Evolutionary conservation across 2,113 vertebrate genomes (phyloP), one percentile per base, ranked within the genome.

Genomic region (Entosphenus tridentatus): DNA sequence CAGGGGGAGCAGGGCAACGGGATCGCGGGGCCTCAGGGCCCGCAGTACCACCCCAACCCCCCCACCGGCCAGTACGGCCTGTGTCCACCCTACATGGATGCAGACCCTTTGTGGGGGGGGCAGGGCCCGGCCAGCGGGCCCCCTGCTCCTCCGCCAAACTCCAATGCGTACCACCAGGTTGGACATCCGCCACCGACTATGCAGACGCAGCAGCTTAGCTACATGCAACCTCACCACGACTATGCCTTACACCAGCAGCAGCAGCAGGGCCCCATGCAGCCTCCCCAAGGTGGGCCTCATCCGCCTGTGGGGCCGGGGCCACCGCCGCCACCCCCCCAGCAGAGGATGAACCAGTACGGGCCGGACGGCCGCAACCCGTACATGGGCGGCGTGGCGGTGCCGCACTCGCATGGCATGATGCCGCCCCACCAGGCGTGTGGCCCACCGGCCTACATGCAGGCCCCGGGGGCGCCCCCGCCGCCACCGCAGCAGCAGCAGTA

Each of bases 1-100:
- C 62, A 65, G 62, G 62, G n/a, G n/a, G 62, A 65, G n/a, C 62
- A 65, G 62, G 62, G 62, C n/a, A 65, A 65, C 21, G 62, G 62
- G n/a, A 65, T 65, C n/a, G 21, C 62, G 62, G 21, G n/a, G n/a
- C 62, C 62, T 16, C 39, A 39, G 39, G 39, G 39, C 39, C 39
- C 39, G 39, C 39, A 39, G 39, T 39, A 39, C 39, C 39, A 39
- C 39, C 39, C 39, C 39, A 39, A 39, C 39, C 62, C 62, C 62
- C 62, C 8, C 9, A 21, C 62, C 10, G 62, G 62, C 10, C 62
- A 65, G 62, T 65, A 65, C 62, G 21, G 21, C 21, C n/a, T 65
- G n/a, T 65, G 62, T 21, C 62, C n/a, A 21, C 62, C 62, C 21
- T 65, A 16, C 21, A 21, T 65, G 8, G 21, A 65, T 65, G 62